These are phyloP conservation scores for Ostrea edulis DNA, from an alignment of 1,140 invertebrate genomes.

Conservation along the genomic window DNA sequence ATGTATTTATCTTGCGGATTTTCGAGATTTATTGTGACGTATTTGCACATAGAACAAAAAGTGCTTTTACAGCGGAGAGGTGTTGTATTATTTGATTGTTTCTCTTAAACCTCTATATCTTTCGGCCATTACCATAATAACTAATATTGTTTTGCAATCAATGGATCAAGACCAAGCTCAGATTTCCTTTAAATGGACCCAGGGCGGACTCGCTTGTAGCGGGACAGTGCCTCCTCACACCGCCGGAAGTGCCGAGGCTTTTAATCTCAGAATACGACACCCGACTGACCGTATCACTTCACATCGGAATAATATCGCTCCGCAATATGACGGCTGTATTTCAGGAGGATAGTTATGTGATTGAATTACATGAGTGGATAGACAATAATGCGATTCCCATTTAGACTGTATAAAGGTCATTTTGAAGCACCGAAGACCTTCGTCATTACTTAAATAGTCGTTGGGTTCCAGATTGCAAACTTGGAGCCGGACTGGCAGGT, in stretches of 20 bases:
- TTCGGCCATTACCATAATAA: slow-evolving; percentile 27
- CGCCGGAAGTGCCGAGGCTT: slow-evolving; percentile 1
- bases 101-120: neutral
- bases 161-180: neutral
- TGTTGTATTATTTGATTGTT: neutral
- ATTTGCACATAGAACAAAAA: slow-evolving; percentile 25
- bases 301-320: neutral
- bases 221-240: neutral
- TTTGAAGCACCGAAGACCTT: neutral
- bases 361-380: slow-evolving; percentile 13
- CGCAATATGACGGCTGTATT: slow-evolving; percentile 4
- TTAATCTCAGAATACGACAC: slow-evolving; percentile 6
- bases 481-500: neutral
- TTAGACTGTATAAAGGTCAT: slow-evolving; percentile 20
- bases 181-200: neutral
- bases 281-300: slow-evolving; percentile 15
- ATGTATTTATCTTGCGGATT: slow-evolving; percentile 5
- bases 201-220: neutral
- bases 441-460: neutral
- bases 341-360: slow-evolving; percentile 4
- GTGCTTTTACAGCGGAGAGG: neutral
- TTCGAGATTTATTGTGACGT: neutral
- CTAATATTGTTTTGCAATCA: slow-evolving; percentile 24
- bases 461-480: neutral
- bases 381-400: neutral